phyloP scores from a whole-genome alignment of 2,888 invertebrate genomes.

The Noctua janthe region DNA sequence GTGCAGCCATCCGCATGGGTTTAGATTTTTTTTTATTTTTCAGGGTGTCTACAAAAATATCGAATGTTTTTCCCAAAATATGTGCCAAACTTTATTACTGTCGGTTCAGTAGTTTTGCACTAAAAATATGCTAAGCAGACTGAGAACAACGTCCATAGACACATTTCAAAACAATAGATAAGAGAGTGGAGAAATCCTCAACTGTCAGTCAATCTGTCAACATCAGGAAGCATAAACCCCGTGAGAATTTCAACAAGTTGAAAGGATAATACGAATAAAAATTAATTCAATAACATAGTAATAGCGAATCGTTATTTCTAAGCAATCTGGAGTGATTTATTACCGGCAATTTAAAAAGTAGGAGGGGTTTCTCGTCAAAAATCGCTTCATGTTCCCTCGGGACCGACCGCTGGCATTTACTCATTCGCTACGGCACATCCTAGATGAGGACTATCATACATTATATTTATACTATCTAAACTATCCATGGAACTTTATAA shows the following conservation, averaged over 20 bases:
- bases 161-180: not conserved
- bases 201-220: not conserved
- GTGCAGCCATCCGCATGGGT: constrained; percentile 5
- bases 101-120: not conserved
- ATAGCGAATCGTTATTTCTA: constrained; percentile 62
- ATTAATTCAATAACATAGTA: constrained; percentile 65
- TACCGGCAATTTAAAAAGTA: constrained; percentile 74
- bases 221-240: constrained; percentile 25
- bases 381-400: constrained; percentile 74
- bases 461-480: constrained; percentile 49
- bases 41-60: constrained; percentile 29
- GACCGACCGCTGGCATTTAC: constrained; percentile 72
- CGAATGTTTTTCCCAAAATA: constrained; percentile 23
- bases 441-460: constrained; percentile 56
- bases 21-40: constrained; percentile 30
- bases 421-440: constrained; percentile 76
- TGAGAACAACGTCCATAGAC: not conserved
- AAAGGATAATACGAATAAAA: constrained; percentile 35
- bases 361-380: constrained; percentile 75
- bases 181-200: not conserved
- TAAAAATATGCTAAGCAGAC: not conserved
- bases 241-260: constrained; percentile 44
- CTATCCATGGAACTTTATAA: constrained; percentile 51
- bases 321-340: constrained; percentile 77
- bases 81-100: not conserved